Evolutionary conservation across 2,888 invertebrate genomes (phyloP).

Genomic region (Andricus quercusramuli): DNA sequence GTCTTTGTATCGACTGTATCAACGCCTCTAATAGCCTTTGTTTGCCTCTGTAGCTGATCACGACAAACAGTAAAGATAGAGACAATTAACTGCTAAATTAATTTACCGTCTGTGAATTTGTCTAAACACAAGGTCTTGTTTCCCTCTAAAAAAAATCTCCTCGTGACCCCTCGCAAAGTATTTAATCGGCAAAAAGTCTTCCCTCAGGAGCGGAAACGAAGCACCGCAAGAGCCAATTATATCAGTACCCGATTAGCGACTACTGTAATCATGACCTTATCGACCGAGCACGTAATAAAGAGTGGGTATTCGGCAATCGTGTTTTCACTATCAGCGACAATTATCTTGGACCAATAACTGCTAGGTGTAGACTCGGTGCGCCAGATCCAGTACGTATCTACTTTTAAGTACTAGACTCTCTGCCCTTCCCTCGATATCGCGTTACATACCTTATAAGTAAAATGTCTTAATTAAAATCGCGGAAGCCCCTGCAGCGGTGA

Average conservation of each 20-base stretch:
- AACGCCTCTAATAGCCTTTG: not conserved
- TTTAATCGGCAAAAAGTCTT: slow-evolving; percentile 8
- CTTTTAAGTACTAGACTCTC: slow-evolving; percentile 47
- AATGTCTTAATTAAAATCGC: slow-evolving; percentile 68
- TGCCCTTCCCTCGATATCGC: slow-evolving; percentile 40
- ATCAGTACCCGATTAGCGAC: slow-evolving; percentile 54
- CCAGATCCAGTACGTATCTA: slow-evolving; percentile 51
- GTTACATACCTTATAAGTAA: slow-evolving; percentile 53
- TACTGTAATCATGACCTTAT: slow-evolving; percentile 55
- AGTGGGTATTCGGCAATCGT: slow-evolving; percentile 62
- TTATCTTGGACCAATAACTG: slow-evolving; percentile 60
- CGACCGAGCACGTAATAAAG: slow-evolving; percentile 58
- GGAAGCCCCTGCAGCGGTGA: slow-evolving; percentile 53
- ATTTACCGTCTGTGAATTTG: slow-evolving; percentile 8
- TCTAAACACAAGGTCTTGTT: not conserved
- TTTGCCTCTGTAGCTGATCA: not conserved
- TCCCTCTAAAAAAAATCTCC: not conserved
- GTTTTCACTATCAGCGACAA: slow-evolving; percentile 61
- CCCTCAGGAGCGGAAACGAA: slow-evolving; percentile 19
- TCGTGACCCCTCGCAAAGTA: not conserved
- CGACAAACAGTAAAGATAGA: not conserved
- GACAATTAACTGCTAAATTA: not conserved
- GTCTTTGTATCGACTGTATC: too few species aligned
- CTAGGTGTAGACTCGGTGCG: slow-evolving; percentile 52
- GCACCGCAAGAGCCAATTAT: slow-evolving; percentile 54